These are phyloP conservation scores for Butorides virescens DNA, from an alignment of 2,113 vertebrate species.

Conservation along the genomic window DNA sequence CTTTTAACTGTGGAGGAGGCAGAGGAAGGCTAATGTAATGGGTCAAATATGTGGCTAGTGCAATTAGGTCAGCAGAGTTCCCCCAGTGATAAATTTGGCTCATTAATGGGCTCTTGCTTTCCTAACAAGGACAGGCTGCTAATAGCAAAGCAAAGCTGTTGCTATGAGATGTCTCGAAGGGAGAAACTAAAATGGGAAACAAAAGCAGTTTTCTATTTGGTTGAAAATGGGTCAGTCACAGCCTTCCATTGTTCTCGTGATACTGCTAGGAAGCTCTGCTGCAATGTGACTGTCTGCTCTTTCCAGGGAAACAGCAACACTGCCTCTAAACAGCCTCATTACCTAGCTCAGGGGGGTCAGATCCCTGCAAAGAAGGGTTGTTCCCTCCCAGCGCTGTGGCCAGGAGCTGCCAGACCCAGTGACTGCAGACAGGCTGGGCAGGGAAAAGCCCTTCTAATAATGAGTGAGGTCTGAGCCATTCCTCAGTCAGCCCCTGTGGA, in stretches of 20 bases:
- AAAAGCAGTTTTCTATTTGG: not conserved
- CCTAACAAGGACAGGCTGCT: not conserved
- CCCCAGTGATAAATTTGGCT: not conserved
- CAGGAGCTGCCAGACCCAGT: not conserved
- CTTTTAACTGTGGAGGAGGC: not conserved
- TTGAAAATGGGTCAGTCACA: constrained; percentile 29
- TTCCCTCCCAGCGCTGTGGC: not conserved
- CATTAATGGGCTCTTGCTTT: not conserved
- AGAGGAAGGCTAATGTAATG: not conserved
- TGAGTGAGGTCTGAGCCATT: not conserved
- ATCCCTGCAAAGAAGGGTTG: not conserved
- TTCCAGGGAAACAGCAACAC: not conserved
- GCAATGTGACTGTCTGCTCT: not conserved
- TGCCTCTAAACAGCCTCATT: constrained; percentile 16
- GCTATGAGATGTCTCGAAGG: constrained; percentile 15
- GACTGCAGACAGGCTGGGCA: not conserved
- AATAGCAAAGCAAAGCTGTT: constrained; percentile 13
- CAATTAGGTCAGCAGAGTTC: constrained; percentile 24
- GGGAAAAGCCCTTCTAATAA: not conserved
- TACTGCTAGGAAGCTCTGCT: not conserved
- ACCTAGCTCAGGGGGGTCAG: not conserved
- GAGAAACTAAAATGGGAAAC: constrained; percentile 38
- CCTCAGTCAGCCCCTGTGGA: not conserved
- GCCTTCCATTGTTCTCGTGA: not conserved
- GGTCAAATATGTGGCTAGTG: not conserved